These are phyloP conservation scores for Microcebus murinus DNA, from an alignment of 2,113 vertebrate species.

Conservation along the genomic window DNA sequence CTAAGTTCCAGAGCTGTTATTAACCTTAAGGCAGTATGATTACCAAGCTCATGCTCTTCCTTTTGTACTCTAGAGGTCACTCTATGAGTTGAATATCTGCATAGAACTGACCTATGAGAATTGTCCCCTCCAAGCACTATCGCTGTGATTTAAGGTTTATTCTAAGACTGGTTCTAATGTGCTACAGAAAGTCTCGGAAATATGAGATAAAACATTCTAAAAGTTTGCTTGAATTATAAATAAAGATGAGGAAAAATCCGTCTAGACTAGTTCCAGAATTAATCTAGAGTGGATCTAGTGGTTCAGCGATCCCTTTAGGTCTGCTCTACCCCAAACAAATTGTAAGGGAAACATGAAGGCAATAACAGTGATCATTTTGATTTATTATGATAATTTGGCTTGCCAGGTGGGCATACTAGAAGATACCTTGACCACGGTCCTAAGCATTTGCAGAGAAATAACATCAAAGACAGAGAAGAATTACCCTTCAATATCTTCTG, in stretches of 20 bases:
- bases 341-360: background rate
- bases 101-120: background rate
- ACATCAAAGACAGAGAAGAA: conserved; percentile 29
- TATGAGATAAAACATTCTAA: background rate
- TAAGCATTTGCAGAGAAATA: background rate
- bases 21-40: background rate
- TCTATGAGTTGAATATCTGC: background rate
- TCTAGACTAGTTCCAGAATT: background rate
- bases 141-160: background rate
- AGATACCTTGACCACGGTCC: background rate
- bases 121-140: background rate
- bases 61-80: background rate
- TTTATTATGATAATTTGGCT: background rate
- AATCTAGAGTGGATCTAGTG: background rate
- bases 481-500: background rate
- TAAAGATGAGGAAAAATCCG: background rate
- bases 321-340: background rate
- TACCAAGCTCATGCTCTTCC: background rate
- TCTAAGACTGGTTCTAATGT: background rate
- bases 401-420: background rate
- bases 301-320: fast-evolving
- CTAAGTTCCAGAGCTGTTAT: background rate
- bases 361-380: background rate
- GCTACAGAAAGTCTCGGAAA: background rate
- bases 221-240: background rate